These are phyloP conservation scores for Crotalus helleri DNA, from an alignment of 2,113 vertebrate species.

Conservation along the genomic window DNA sequence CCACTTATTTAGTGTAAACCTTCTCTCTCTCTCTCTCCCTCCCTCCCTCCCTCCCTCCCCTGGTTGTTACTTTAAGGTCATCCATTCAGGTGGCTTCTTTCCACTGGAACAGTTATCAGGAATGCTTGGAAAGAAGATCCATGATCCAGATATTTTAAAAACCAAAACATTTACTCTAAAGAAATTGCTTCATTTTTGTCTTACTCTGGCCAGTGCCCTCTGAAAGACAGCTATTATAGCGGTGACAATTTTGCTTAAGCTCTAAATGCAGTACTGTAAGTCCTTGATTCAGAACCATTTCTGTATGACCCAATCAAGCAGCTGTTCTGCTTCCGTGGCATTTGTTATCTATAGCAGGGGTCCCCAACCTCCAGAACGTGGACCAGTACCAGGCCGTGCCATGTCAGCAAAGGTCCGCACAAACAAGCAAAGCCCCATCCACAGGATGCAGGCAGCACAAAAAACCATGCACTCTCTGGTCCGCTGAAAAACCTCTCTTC, in stretches of 20 bases:
- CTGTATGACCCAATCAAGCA: neutral
- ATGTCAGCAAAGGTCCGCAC: too few relatives aligned
- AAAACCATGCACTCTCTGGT: too few relatives aligned
- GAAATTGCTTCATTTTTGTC: neutral
- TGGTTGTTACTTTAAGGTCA: neutral
- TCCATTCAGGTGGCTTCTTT: neutral
- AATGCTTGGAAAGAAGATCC: neutral
- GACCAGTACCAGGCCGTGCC: too few relatives aligned
- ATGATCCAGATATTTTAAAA: neutral
- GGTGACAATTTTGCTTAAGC: neutral
- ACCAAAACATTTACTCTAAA: neutral
- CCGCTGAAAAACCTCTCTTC: too few relatives aligned
- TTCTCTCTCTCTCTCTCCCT: neutral
- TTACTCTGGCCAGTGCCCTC: neutral
- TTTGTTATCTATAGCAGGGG: neutral
- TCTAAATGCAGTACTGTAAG: neutral
- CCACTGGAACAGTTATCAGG: neutral
- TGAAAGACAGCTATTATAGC: neutral
- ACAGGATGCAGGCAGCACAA: too few relatives aligned
- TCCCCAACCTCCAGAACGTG: too few relatives aligned
- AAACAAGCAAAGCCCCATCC: too few relatives aligned
- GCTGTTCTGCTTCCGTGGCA: neutral
- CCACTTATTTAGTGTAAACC: neutral
- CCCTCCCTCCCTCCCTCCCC: neutral
- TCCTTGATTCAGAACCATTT: neutral